Conservation (phyloP, 2,797 vertebrate species). For the Chelidonichthys spinosus region DNA sequence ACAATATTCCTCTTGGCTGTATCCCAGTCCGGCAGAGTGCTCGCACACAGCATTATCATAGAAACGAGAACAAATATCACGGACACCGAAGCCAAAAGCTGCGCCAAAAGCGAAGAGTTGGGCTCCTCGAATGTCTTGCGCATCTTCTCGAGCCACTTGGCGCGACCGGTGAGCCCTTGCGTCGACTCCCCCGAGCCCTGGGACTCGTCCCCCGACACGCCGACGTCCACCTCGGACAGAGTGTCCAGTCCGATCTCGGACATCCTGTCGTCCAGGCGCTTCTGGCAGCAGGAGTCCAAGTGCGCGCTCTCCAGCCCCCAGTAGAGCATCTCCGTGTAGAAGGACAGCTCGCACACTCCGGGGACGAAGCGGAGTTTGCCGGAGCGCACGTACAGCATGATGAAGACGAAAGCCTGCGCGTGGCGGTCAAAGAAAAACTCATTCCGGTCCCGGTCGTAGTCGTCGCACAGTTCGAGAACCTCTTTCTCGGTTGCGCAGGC, state of each 20-base stretch:
- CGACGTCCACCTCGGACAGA: constrained; percentile 85
- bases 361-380: constrained; percentile 97
- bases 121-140: constrained; percentile 96
- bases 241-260: constrained; percentile 91
- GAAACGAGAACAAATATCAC: constrained; percentile 97
- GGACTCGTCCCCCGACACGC: constrained; percentile 75
- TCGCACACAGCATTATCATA: constrained; percentile 97
- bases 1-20: constrained; percentile 92
- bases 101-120: constrained; percentile 93
- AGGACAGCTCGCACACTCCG: constrained; percentile 97
- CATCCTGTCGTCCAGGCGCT: constrained; percentile 97
- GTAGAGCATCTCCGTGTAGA: constrained; percentile 98
- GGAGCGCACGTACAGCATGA: constrained; percentile 96
- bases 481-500: constrained; percentile 95
- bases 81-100: constrained; percentile 94
- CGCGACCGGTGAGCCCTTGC: constrained; percentile 75
- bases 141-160: constrained; percentile 93
- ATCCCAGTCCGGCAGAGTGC: constrained; percentile 97
- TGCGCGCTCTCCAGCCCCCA: constrained; percentile 97
- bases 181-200: constrained; percentile 61
- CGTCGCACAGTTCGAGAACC: constrained; percentile 97
- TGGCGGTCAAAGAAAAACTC: constrained; percentile 99
- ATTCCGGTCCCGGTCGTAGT: constrained; percentile 97
- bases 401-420: constrained; percentile 97
- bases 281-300: constrained; percentile 97